Evolutionary conservation across 92 coral and sea anemone genomes (phyloP).

Genomic region (Zoanthus gigantus): DNA sequence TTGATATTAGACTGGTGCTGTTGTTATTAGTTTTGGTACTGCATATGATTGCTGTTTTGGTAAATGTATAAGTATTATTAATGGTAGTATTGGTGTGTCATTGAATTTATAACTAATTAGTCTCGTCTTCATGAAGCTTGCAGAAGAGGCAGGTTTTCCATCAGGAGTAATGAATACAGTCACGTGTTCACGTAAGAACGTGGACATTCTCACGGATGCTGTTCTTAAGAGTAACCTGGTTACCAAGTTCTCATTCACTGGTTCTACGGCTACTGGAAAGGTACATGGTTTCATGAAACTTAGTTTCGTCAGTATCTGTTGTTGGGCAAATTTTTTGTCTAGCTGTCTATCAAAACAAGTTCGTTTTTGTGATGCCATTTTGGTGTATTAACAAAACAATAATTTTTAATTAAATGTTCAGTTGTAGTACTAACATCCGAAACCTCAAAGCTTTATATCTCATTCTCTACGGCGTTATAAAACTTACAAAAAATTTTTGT

Average conservation of each 20-base stretch:
- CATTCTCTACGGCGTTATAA: no score
- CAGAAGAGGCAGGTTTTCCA: slow-evolving; percentile 99
- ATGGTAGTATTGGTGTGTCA: background rate
- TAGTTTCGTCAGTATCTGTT: no score
- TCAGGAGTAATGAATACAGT: slow-evolving; percentile 93
- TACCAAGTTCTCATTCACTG: slow-evolving; percentile 93
- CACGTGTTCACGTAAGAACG: slow-evolving; percentile 93
- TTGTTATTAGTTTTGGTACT: background rate
- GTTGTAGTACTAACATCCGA: no score
- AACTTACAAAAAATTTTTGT: no score
- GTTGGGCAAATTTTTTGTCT: no score
- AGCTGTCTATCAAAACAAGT: no score
- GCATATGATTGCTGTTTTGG: background rate
- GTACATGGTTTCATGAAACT: slow-evolving; percentile 38
- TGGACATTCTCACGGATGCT: slow-evolving; percentile 79
- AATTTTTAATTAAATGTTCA: no score
- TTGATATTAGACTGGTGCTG: background rate
- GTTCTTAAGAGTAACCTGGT: slow-evolving; percentile 93
- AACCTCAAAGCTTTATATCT: no score
- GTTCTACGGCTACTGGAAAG: slow-evolving; percentile 96
- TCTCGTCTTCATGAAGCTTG: slow-evolving; percentile 60
- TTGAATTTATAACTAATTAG: background rate
- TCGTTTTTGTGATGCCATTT: no score
- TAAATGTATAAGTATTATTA: background rate
- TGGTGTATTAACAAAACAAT: no score